Percentiles rank a stretch among this genome's conserved stretches.
These are phyloP conservation scores for Geopemphigus sp. DNA, from an alignment of 1,140 invertebrate species.

Conservation along the genomic window DNA sequence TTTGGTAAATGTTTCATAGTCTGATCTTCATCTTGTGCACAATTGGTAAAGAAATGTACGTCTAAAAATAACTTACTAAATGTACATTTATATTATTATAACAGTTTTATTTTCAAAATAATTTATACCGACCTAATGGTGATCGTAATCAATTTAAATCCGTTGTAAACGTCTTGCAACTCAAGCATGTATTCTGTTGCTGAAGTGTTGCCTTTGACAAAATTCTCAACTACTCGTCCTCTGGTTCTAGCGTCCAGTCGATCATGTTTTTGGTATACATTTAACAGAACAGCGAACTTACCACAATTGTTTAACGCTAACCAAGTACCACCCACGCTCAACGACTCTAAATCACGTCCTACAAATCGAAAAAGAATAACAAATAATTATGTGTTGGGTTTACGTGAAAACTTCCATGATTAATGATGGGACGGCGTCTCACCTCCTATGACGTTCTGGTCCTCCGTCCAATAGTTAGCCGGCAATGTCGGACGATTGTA, in stretches of 20 bases:
- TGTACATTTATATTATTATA: background rate
- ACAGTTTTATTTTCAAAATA: background rate
- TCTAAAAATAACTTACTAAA: constrained; percentile 1
- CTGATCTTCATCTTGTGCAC: background rate
- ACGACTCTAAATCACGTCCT: constrained; percentile 22
- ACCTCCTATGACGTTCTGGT: constrained; percentile 21
- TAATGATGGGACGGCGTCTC: background rate
- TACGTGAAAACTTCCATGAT: background rate
- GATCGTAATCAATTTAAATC: constrained; percentile 31
- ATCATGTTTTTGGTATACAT: constrained; percentile 4
- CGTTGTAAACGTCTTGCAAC: constrained; percentile 20
- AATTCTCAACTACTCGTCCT: constrained; percentile 18
- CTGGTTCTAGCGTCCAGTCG: background rate
- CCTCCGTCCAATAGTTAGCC: constrained; percentile 27
- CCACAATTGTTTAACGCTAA: constrained; percentile 22
- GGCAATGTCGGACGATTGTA: constrained; percentile 17
- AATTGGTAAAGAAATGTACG: constrained; percentile 10
- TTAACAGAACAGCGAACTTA: background rate
- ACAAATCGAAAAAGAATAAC: background rate
- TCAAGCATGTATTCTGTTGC: background rate
- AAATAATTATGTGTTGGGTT: background rate
- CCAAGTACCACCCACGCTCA: constrained; percentile 9
- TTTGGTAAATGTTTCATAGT: background rate
- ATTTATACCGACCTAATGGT: constrained; percentile 6
- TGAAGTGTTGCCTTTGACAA: background rate